Conservation (phyloP, 2,797 vertebrate genomes). For the Argya squamiceps region DNA sequence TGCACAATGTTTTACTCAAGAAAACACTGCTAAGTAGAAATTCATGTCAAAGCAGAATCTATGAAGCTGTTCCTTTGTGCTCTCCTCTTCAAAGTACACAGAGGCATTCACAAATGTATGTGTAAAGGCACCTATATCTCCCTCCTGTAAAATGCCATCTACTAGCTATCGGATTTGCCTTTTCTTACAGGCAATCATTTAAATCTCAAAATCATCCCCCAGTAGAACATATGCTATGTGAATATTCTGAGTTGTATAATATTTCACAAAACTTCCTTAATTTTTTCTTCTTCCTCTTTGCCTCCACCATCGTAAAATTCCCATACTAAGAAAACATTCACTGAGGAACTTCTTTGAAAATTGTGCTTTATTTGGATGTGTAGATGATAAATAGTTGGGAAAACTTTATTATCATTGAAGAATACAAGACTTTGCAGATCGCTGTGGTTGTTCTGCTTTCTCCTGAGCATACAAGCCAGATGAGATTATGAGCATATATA, state of each 20-base stretch:
- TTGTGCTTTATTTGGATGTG: not conserved
- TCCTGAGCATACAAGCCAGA: not conserved
- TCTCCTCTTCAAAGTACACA: not conserved
- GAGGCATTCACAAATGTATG: not conserved
- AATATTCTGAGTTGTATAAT: not conserved
- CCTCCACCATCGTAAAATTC: not conserved
- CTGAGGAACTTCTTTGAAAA: not conserved
- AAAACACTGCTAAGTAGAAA: not conserved
- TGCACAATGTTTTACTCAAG: not conserved
- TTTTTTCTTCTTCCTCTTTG: not conserved
- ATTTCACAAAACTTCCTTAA: not conserved
- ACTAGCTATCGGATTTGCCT: not conserved
- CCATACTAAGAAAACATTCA: not conserved
- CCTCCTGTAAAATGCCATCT: not conserved
- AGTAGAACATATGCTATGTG: rapidly evolving
- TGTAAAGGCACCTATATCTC: not conserved
- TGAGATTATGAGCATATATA: not conserved
- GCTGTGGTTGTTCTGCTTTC: not conserved
- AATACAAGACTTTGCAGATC: not conserved
- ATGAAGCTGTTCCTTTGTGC: not conserved
- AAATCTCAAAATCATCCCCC: not conserved
- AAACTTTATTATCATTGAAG: not conserved
- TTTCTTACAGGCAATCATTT: not conserved
- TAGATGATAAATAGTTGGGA: not conserved
- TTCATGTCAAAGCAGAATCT: not conserved